Base-by-base conservation (phyloP, 2,888 invertebrate species). In the Crematogaster levior region DNA sequence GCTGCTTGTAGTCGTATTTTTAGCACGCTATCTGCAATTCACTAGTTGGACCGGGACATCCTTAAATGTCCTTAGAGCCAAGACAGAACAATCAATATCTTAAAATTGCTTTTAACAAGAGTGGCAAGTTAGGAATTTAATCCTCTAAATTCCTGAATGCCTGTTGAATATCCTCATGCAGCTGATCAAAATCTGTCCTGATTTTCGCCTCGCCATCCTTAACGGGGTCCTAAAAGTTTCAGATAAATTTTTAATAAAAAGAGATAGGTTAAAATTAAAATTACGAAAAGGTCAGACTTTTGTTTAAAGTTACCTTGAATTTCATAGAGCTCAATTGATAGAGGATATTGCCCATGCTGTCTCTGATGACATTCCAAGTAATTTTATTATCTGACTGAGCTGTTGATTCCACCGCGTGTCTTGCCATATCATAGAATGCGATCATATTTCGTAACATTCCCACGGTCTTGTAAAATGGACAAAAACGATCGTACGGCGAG, bases 381-480 rank as follows among this genome's bases (percentile, higher is more conserved):
- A 98, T 97, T 96, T 99, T 99, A 96, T 99, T 99, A 95, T 99
- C 99, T 60, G 98, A 98, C 95, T 99, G 99, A 77, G 99, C 98
- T 40, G 99, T 99, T 86, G 98, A 97, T 95, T 99, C 99, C 1
- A 99, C 99, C 1, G 99, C 98, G 95, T 99, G 99, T 86, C 98
- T 97, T 48, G 99, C 97, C 97, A 99, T 97, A 95, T 99, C 99
- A 95, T 99, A 99, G 96, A 99, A 99, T 77, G 98, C 96, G 93
- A 99, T 99, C 95, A 99, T 99, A 96, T 99, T 99, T 95, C 96
- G 97, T 94, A 99, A 95, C 99, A 99, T 99, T 91, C 99, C 99
- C 84, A 99, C 98, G 21, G 99, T 99, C 96, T 99, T 99, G 96
- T 99, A 99, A 96, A 99, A 99, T 92, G 99, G 99, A 94, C 99